Conservation (phyloP, 2,113 vertebrate species). For the Nannobrachium achirus region DNA sequence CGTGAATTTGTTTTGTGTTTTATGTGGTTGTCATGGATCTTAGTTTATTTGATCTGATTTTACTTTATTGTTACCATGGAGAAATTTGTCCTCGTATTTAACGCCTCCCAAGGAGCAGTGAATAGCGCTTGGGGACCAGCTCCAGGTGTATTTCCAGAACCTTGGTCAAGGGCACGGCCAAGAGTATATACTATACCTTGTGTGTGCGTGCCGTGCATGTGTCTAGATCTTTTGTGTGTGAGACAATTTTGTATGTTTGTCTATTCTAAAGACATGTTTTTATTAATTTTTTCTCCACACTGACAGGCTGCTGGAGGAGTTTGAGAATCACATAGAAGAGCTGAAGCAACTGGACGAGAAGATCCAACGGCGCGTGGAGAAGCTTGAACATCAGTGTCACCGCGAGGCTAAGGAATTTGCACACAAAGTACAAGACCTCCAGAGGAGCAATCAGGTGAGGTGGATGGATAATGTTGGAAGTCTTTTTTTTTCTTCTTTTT, state of each 20-base stretch:
- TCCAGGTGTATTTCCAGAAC: no score
- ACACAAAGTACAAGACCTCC: constrained; percentile 96
- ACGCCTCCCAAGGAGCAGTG: no score
- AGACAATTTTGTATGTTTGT: not conserved
- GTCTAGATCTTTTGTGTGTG: not conserved
- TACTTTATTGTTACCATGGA: not conserved
- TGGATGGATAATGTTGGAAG: not conserved
- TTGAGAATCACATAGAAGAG: constrained; percentile 97
- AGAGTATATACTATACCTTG: no score
- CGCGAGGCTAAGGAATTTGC: constrained; percentile 99
- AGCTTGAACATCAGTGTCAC: constrained; percentile 96
- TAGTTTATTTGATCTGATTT: constrained; percentile 7
- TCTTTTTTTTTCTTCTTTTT: no score
- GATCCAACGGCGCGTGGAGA: constrained; percentile 96
- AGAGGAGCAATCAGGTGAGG: constrained; percentile 97
- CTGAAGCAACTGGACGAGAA: constrained; percentile 96
- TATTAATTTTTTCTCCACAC: constrained; percentile 22
- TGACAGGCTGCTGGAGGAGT: constrained; percentile 93
- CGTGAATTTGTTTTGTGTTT: constrained; percentile 5
- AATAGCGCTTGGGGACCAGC: no score
- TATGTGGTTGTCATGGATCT: constrained; percentile 14
- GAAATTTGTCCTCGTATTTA: no score
- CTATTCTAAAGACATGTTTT: not conserved
- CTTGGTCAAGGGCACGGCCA: no score
- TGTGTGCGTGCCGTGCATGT: not conserved